A percentile compares a stretch with the other conserved stretches of the same genome.
phyloP scores from a whole-genome alignment of 2,888 invertebrate genomes.

The Strigamia maritima region DNA sequence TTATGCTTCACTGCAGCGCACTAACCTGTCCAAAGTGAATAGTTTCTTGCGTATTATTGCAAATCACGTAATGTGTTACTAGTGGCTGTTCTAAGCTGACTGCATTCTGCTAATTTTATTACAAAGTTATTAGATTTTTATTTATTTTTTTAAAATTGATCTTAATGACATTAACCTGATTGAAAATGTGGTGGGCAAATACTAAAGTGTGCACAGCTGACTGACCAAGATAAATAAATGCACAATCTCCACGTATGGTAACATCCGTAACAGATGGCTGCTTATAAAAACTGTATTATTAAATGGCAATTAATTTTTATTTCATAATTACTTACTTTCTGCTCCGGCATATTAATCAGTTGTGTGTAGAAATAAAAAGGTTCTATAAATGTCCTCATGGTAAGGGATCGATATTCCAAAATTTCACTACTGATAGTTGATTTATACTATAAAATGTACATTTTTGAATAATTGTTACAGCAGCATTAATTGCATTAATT shows the following conservation, averaged over 20 bases:
- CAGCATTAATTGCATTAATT: no score
- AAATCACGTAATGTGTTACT: conserved; percentile 64
- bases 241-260: not conserved
- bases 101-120: no score
- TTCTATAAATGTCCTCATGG: not conserved
- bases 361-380: not conserved
- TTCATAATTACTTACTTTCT: not conserved
- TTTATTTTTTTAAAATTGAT: no score
- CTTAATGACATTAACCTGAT: not conserved
- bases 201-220: not conserved
- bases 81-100: conserved; percentile 34
- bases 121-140: no score
- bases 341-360: not conserved
- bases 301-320: not conserved
- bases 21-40: conserved; percentile 69
- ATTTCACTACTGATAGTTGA: not conserved
- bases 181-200: not conserved
- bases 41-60: conserved; percentile 62
- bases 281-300: no score
- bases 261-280: not conserved
- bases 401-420: not conserved
- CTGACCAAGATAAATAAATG: not conserved
- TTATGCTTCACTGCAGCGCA: no score
- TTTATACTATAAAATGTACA: not conserved
- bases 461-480: no score